phyloP scores from a whole-genome alignment of 2,888 invertebrate species.

The Petrolisthes cinctipes region DNA sequence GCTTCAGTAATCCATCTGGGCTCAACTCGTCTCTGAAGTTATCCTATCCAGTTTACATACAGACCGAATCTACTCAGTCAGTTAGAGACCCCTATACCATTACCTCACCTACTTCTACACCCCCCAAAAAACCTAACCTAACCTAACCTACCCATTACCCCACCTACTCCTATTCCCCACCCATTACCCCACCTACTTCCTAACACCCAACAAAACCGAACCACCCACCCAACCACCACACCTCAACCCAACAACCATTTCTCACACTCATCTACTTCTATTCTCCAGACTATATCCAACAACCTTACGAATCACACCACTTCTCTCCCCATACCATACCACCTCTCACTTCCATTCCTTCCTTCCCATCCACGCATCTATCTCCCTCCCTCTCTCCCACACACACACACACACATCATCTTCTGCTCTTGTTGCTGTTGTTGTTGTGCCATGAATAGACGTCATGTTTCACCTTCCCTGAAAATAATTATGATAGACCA shows the following conservation, averaged over 20 bases:
- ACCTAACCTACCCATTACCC: neutral
- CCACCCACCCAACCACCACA: no score
- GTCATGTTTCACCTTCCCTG: conserved; percentile 35
- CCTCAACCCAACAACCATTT: no score
- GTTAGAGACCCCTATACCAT: no score
- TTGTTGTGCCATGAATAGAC: conserved; percentile 40
- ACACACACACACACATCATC: neutral
- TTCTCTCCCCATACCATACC: neutral
- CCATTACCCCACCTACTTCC: neutral
- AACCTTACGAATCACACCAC: neutral
- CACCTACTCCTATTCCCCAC: neutral
- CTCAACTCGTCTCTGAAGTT: no score
- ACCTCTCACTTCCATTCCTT: no score
- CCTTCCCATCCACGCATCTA: neutral
- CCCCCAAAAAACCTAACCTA: neutral
- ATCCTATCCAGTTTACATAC: no score
- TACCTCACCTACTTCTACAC: neutral
- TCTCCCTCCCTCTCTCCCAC: neutral
- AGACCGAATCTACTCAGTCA: no score
- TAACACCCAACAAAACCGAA: neutral
- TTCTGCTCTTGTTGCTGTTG: neutral
- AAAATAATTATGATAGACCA: conserved; percentile 44
- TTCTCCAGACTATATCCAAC: neutral
- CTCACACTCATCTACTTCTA: neutral
- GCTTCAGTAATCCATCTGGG: no score